Base-by-base conservation (phyloP, 2,888 invertebrate genomes). In the Notocelia uddmanniana region DNA sequence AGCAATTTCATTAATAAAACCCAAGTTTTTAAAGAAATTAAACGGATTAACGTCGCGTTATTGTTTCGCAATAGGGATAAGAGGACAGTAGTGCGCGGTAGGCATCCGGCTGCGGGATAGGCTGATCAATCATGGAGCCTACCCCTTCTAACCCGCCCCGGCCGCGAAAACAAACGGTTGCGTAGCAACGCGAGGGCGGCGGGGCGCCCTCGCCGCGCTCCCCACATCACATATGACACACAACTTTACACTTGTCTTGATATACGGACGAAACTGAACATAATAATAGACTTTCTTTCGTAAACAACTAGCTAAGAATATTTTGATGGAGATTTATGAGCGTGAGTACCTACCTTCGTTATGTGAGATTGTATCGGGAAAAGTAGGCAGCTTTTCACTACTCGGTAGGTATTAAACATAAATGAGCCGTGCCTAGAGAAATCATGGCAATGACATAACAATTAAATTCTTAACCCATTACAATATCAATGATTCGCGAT, bases 91-190 rank as follows among this genome's bases (percentile, higher is more conserved):
- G 81, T 78, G 81, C 85, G 85, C 86, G 83, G 88, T 90, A 91
- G 91, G 90, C 88, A 92, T 89, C 89, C 84, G 85, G 85, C 85
- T 81, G 85, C 83, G 87, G 88, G 89, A 92, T 91, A 92, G 93
- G 93, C 90, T 92, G 93, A 93, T 93, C 93, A 93, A 93, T 93
- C 93, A 93, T 89, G 90, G 88, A 87, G 87, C 89, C 91, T 90
- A 92, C 92, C 93, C 93, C 91, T 93, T 93, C 91, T 90, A 91
- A 84, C 92, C 92, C 91, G 91, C 92, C 93, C 90, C 83, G 85
- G 52, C 63, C 82, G 90, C 89, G 92, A 93, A 93, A 92, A 93
- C 93, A 93, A 93, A 88, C 91, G 86, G 93, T 92, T 90, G 92
- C 93, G 76, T 73, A 81, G 93, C 91, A 88, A 92, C 93, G 76